Conservation (phyloP, 2,113 vertebrate genomes). For the Hippocampus zosterae region DNA sequence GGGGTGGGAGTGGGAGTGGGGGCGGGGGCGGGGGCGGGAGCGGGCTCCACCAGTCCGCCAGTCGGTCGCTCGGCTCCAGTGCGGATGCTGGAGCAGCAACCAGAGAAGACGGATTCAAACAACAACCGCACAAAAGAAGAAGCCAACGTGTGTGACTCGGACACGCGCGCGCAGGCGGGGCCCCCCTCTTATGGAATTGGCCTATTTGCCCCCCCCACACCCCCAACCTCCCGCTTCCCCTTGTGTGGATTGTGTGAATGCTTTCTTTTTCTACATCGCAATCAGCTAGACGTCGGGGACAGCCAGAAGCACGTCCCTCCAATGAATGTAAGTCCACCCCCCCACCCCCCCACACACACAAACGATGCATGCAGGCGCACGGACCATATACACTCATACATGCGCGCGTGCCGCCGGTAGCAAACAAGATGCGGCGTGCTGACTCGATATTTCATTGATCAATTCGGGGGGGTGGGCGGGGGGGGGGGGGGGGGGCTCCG, state of each 20-base stretch:
- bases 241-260: constrained; percentile 45
- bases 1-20: constrained; percentile 27
- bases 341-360: not conserved
- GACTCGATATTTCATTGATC: too few species aligned
- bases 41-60: not conserved
- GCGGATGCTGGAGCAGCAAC: not conserved
- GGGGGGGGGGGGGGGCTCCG: not conserved
- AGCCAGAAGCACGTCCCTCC: constrained; percentile 42
- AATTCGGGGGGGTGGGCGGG: too few species aligned
- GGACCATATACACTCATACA: not conserved
- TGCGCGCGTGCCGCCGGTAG: too few species aligned
- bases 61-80: constrained; percentile 21
- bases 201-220: constrained; percentile 1
- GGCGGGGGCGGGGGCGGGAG: constrained; percentile 35
- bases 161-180: constrained; percentile 1
- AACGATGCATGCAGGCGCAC: constrained; percentile 16
- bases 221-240: too few species aligned
- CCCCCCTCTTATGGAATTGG: constrained; percentile 20
- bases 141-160: constrained; percentile 22
- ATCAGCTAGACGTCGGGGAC: constrained; percentile 44
- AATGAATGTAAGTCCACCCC: constrained; percentile 63
- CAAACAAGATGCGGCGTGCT: not conserved
- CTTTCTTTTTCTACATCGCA: constrained; percentile 28
- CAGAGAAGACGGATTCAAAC: not conserved
- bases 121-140: not conserved